A percentile compares a stretch with the other conserved stretches of the same genome.
Evolutionary conservation across 2,888 invertebrate genomes (phyloP).

Genomic region (Craniophora ligustri): DNA sequence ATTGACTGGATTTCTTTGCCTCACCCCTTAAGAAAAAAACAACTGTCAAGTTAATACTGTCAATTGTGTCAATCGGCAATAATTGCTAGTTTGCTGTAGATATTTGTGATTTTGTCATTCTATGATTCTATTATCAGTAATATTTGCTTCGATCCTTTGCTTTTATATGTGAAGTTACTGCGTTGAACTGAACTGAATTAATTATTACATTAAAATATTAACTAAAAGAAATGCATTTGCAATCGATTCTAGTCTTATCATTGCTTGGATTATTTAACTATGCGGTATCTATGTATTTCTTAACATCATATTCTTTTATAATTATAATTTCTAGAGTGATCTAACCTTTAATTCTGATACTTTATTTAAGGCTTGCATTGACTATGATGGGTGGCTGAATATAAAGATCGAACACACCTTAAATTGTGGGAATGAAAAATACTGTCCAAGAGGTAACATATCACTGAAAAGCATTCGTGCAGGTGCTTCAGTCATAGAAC

Average conservation of each 20-base stretch:
- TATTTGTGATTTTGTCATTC: too few relatives aligned
- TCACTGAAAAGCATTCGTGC: constrained; percentile 91
- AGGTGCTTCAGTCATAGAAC: constrained; percentile 90
- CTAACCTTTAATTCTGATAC: neutral
- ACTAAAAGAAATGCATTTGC: constrained; percentile 42
- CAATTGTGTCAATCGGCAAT: too few relatives aligned
- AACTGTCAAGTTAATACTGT: too few relatives aligned
- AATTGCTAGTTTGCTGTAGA: too few relatives aligned
- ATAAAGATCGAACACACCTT: constrained; percentile 92
- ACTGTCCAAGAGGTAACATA: constrained; percentile 91
- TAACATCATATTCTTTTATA: too few relatives aligned
- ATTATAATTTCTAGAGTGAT: too few relatives aligned
- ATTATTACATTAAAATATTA: neutral
- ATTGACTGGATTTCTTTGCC: too few relatives aligned
- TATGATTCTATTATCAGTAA: too few relatives aligned
- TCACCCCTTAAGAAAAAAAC: too few relatives aligned
- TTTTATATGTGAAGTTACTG: too few relatives aligned
- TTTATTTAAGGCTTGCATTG: constrained; percentile 79
- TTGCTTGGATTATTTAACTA: constrained; percentile 52
- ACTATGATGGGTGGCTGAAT: constrained; percentile 93
- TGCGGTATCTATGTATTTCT: constrained; percentile 58
- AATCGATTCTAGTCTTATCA: constrained; percentile 25
- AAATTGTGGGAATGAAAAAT: constrained; percentile 85
- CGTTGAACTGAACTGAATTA: too few relatives aligned
- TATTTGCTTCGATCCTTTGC: too few relatives aligned